These are phyloP conservation scores for Lasiommata megera DNA, from an alignment of 2,888 invertebrate genomes.

Conservation along the genomic window DNA sequence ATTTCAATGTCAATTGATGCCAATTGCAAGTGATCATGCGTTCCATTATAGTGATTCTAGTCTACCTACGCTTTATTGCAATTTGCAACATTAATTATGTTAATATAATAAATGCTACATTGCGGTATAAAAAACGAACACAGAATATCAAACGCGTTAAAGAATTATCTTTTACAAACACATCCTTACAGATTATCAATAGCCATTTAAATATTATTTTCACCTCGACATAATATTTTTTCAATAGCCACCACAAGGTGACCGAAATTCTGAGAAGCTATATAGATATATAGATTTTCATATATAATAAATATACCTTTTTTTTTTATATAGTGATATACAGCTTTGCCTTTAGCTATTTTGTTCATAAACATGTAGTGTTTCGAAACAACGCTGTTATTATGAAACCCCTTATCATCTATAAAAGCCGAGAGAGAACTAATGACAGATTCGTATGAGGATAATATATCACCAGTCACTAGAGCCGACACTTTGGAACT, in stretches of 20 bases:
- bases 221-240: no score
- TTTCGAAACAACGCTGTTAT: constrained; percentile 2
- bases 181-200: no score
- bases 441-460: constrained; percentile 18
- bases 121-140: no score
- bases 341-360: not conserved
- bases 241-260: no score
- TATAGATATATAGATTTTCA: no score
- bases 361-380: not conserved
- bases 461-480: constrained; percentile 20
- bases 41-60: constrained; percentile 1
- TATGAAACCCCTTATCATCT: not conserved
- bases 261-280: no score
- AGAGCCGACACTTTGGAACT: constrained; percentile 15
- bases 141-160: no score
- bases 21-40: constrained; percentile 13
- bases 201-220: no score
- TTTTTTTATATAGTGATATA: not conserved
- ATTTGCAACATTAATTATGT: constrained; percentile 1
- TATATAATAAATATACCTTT: no score
- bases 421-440: constrained; percentile 5
- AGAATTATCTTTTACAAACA: no score
- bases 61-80: not conserved
- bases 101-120: not conserved
- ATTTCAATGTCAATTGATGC: constrained; percentile 27